Percentiles rank a stretch among this genome's conserved stretches.
Conservation (phyloP, 2,113 vertebrate genomes). For the Galemys pyrenaicus region DNA sequence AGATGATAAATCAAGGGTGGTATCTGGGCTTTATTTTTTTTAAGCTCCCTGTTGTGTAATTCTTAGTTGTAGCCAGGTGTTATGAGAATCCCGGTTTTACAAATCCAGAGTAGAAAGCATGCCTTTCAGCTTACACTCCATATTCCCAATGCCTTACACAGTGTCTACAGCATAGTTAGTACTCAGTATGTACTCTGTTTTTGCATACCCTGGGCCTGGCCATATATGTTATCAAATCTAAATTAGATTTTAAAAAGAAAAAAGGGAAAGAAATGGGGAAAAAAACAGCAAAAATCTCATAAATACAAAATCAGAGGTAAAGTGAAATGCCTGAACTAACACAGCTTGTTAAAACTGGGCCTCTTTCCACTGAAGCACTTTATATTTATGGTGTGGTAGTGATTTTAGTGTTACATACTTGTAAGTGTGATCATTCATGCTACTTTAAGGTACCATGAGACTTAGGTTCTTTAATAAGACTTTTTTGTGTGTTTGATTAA, state of each 20-base stretch:
- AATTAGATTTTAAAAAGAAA: background rate
- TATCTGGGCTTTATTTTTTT: background rate
- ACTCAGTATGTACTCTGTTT: background rate
- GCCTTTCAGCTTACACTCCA: background rate
- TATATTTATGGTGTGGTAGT: background rate
- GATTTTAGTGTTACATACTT: background rate
- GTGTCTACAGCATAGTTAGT: background rate
- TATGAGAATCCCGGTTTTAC: background rate
- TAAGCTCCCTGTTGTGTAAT: background rate
- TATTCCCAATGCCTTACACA: background rate
- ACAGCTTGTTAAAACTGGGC: background rate
- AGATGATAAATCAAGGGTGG: background rate
- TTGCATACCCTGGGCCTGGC: background rate
- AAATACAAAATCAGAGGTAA: background rate
- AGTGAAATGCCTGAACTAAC: background rate
- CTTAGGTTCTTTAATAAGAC: background rate
- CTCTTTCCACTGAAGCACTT: background rate
- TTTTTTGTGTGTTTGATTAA: background rate
- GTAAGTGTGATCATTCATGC: background rate
- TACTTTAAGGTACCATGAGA: background rate
- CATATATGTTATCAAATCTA: background rate
- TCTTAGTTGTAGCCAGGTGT: background rate
- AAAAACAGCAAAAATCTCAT: background rate
- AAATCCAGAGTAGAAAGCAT: background rate
- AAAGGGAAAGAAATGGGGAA: background rate